phyloP scores from a whole-genome alignment of 2,113 vertebrate genomes.

The Hippocampus barbouri region DNA sequence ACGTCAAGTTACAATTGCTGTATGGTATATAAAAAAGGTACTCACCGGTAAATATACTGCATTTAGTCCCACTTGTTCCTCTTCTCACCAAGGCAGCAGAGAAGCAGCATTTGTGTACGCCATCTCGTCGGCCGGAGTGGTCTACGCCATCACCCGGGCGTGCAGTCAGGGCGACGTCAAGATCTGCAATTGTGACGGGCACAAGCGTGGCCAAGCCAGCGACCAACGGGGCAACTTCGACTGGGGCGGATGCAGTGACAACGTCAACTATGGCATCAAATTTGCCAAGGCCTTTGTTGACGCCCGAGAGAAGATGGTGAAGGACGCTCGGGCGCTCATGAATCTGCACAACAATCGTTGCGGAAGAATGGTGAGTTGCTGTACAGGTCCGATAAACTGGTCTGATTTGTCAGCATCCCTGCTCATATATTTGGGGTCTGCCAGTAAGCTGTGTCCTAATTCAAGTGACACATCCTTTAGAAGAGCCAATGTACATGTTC shows the following conservation, averaged over 20 bases:
- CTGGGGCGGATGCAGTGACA: conserved; percentile 98
- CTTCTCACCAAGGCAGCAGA: conserved; percentile 78
- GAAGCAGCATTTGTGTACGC: conserved; percentile 98
- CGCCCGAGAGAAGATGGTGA: conserved; percentile 90
- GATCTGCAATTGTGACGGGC: conserved; percentile 86
- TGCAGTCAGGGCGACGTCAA: conserved; percentile 96
- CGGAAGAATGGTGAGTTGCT: conserved; percentile 88
- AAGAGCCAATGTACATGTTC: not conserved
- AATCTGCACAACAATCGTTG: conserved; percentile 98
- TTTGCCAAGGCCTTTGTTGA: conserved; percentile 96
- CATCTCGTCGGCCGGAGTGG: conserved; percentile 95
- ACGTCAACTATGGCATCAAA: conserved; percentile 91
- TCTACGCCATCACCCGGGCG: conserved; percentile 92
- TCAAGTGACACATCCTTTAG: not conserved
- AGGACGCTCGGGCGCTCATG: conserved; percentile 91
- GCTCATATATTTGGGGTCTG: not conserved
- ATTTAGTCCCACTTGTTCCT: not conserved
- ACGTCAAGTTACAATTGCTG: too few species aligned
- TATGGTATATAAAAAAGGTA: not conserved
- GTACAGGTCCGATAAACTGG: not conserved
- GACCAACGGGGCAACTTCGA: conserved; percentile 88
- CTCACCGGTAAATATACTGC: not conserved
- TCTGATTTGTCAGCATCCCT: not conserved
- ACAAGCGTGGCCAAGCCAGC: conserved; percentile 80
- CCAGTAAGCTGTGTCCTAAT: not conserved